Evolutionary conservation across 1,140 invertebrate genomes (phyloP).

Genomic region (Gonatopus flavifemur): DNA sequence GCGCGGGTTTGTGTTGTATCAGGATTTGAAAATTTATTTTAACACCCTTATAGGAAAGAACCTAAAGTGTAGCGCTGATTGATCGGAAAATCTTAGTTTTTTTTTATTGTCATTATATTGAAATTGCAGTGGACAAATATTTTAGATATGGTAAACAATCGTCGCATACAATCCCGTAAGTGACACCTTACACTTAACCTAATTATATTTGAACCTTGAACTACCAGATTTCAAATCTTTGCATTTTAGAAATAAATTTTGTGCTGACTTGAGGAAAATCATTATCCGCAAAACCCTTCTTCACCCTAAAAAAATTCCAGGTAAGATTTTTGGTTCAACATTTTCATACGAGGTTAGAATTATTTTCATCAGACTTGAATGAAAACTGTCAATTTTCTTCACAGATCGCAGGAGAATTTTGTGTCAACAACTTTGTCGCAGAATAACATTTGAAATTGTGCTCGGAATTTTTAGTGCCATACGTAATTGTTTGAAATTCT

Average conservation of each 20-base stretch:
- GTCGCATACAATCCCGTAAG: constrained; percentile 25
- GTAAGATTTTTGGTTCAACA: not conserved
- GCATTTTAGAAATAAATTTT: too few species aligned
- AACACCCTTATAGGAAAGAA: constrained; percentile 15
- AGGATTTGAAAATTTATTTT: constrained; percentile 34
- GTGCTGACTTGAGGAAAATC: too few species aligned
- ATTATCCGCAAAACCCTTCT: too few species aligned
- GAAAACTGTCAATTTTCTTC: too few species aligned
- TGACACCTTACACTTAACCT: constrained; percentile 33
- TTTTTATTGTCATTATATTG: not conserved
- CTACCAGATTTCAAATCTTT: not conserved
- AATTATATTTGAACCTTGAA: constrained; percentile 15
- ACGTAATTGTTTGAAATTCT: not conserved
- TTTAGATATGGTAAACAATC: constrained; percentile 6
- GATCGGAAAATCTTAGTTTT: not conserved
- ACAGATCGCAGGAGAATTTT: not conserved
- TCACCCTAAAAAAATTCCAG: too few species aligned
- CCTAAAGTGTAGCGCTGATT: not conserved
- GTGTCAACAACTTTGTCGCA: too few species aligned
- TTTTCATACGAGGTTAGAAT: not conserved
- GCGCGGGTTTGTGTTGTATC: constrained; percentile 40
- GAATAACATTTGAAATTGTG: too few species aligned
- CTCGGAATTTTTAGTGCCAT: too few species aligned
- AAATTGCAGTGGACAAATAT: not conserved
- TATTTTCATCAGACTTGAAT: too few species aligned